A percentile compares a stretch with the other conserved stretches of the same genome.
Evolutionary conservation across 2,797 vertebrate genomes (phyloP).

Genomic region (Champsocephalus gunnari): DNA sequence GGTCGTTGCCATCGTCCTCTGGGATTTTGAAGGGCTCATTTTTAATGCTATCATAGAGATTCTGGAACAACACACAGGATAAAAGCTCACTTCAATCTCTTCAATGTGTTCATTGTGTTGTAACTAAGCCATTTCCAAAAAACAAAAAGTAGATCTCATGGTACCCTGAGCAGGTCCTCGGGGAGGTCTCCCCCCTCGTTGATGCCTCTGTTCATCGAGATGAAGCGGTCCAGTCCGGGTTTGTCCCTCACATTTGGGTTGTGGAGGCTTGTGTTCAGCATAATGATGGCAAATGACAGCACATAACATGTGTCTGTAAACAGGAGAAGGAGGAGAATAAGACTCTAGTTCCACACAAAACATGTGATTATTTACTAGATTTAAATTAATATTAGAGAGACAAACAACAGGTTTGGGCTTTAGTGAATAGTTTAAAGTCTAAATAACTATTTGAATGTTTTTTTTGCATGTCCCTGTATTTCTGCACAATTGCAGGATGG

Average conservation of each 20-base stretch:
- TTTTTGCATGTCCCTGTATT: no score
- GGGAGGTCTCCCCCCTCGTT: constrained; percentile 96
- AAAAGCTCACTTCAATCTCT: not conserved
- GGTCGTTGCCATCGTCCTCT: constrained; percentile 94
- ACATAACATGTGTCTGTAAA: constrained; percentile 94
- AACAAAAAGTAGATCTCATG: constrained; percentile 12
- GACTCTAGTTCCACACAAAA: not conserved
- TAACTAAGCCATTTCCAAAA: not conserved
- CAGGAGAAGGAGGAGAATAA: constrained; percentile 9
- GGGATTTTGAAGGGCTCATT: constrained; percentile 97
- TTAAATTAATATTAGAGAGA: not conserved
- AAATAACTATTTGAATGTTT: no score
- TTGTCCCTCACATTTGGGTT: constrained; percentile 98
- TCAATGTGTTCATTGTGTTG: not conserved
- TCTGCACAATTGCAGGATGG: no score
- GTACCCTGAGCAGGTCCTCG: constrained; percentile 94
- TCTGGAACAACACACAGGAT: constrained; percentile 72
- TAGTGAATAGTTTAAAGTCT: no score
- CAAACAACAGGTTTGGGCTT: not conserved
- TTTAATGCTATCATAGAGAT: constrained; percentile 94
- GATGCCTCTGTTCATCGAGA: constrained; percentile 97
- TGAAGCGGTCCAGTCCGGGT: constrained; percentile 92
- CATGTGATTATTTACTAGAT: not conserved
- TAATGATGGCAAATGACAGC: constrained; percentile 97
- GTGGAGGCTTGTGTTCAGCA: constrained; percentile 98